Percentiles rank a stretch among this genome's conserved stretches.
These are phyloP conservation scores for Synaphobranchus kaupii DNA, from an alignment of 2,797 vertebrate genomes.

Conservation along the genomic window DNA sequence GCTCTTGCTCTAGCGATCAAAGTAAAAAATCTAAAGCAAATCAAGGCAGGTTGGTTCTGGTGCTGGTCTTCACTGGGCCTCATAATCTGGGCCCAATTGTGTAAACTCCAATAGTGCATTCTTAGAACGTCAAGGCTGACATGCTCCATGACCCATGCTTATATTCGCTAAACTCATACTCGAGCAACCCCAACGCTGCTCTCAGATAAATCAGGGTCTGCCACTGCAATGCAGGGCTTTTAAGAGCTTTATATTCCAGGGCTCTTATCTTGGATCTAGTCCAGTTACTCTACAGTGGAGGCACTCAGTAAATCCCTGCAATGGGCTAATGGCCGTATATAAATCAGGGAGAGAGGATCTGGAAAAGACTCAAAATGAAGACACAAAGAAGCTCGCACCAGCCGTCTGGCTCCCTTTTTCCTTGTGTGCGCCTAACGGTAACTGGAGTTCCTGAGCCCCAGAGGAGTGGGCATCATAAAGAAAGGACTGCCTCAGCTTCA, in stretches of 20 bases:
- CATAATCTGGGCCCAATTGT: not conserved
- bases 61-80: not conserved
- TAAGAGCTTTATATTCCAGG: not conserved
- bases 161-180: not conserved
- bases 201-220: conserved; percentile 3
- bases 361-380: conserved; percentile 29
- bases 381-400: not conserved
- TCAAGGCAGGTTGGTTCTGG: not conserved
- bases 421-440: not conserved
- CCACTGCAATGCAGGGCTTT: conserved; percentile 1
- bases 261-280: conserved; percentile 19
- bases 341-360: conserved; percentile 17
- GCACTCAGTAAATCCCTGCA: conserved; percentile 10
- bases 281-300: conserved; percentile 28
- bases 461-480: conserved; percentile 2
- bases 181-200: not conserved
- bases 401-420: not conserved
- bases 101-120: not conserved
- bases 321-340: conserved; percentile 13
- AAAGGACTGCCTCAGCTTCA: not conserved
- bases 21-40: not conserved
- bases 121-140: not conserved
- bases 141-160: not conserved
- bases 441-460: not conserved
- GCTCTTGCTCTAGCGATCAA: not conserved